Evolutionary conservation across 1,140 invertebrate genomes (phyloP), one percentile per base, ranked within the genome.

Genomic region (Limonius californicus): DNA sequence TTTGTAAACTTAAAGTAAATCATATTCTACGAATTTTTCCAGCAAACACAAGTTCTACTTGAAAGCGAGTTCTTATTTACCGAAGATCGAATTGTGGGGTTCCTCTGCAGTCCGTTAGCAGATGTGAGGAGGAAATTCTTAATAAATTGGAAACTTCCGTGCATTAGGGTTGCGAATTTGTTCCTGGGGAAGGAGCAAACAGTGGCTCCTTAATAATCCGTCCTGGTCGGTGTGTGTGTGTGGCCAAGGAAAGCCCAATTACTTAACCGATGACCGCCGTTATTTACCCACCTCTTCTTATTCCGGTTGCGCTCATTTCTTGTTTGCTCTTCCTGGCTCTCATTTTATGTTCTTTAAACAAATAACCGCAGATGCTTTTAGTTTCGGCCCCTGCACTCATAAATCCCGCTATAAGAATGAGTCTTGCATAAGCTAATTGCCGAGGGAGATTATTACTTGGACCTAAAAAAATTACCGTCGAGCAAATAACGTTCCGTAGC

Each of bases 241-340:
- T 58, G 62, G 63, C 62, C 63, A 67, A 50, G 63, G 63, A 63
- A 68, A 68, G 65, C 67, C 43, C 68, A 70, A 70, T 70, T 70
- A 70, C 68, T 70, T 70, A 70, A 70, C 66, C 67, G 66, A 68
- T 70, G 68, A 70, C 67, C 66, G 67, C 65, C 64, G 16, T 56
- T 67, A 63, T 65, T 68, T 62, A 54, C 60, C 57, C 62, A 60
- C 43, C 63, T 64, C 63, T 63, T 61, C 60, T 53, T 56, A 55
- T 61, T 55, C 50, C 59, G 59, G n/a, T 27, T 21, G 20, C 59
- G 15, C 15, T 12, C 21, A 18, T 19, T 43, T 43, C 18, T 6
- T 61, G 35, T 61, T 61, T 61, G 42, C 54, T 61, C 56, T 61
- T 20, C 27, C 35, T 16, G 50, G 12, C 47, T 60, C 58, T 35